phyloP scores from a whole-genome alignment of 1,140 invertebrate species.

The Drosophila trapezifrons region DNA sequence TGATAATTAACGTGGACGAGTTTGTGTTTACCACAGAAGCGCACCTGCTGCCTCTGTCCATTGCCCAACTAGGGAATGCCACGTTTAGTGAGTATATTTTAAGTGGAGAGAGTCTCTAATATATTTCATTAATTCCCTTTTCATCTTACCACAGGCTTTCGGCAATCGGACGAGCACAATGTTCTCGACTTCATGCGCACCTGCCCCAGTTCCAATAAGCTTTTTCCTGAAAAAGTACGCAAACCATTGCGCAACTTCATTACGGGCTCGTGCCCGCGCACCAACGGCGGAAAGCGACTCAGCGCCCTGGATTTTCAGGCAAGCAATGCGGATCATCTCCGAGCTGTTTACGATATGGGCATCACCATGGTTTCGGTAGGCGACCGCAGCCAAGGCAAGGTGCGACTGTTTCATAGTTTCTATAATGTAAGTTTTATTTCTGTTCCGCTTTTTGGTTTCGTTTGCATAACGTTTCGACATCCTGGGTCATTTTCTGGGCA shows the following conservation, averaged over 20 bases:
- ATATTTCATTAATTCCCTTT: not conserved
- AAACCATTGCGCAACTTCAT: slow-evolving; percentile 94
- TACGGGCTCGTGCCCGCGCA: slow-evolving; percentile 90
- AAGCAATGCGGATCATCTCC: slow-evolving; percentile 95
- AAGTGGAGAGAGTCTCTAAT: not conserved
- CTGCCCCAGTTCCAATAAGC: slow-evolving; percentile 93
- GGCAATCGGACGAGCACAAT: slow-evolving; percentile 85
- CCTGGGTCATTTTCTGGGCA: slow-evolving; percentile 5
- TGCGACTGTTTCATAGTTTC: slow-evolving; percentile 95
- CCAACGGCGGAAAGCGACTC: slow-evolving; percentile 86
- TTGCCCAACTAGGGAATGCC: slow-evolving; percentile 86
- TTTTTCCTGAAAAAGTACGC: slow-evolving; percentile 92
- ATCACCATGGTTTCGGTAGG: slow-evolving; percentile 94
- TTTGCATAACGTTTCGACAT: slow-evolving; percentile 4
- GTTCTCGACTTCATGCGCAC: slow-evolving; percentile 89
- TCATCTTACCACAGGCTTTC: slow-evolving; percentile 70
- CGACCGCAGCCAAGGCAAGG: slow-evolving; percentile 89
- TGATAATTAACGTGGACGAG: slow-evolving; percentile 96
- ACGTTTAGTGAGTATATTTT: slow-evolving; percentile 75
- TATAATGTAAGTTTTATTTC: slow-evolving; percentile 88
- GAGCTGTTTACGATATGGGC: slow-evolving; percentile 95
- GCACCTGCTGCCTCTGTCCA: slow-evolving; percentile 95
- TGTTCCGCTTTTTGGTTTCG: slow-evolving; percentile 46
- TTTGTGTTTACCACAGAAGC: slow-evolving; percentile 99
- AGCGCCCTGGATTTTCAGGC: slow-evolving; percentile 91